phyloP scores from a whole-genome alignment of 2,113 vertebrate genomes.

The Rhea pennata region DNA sequence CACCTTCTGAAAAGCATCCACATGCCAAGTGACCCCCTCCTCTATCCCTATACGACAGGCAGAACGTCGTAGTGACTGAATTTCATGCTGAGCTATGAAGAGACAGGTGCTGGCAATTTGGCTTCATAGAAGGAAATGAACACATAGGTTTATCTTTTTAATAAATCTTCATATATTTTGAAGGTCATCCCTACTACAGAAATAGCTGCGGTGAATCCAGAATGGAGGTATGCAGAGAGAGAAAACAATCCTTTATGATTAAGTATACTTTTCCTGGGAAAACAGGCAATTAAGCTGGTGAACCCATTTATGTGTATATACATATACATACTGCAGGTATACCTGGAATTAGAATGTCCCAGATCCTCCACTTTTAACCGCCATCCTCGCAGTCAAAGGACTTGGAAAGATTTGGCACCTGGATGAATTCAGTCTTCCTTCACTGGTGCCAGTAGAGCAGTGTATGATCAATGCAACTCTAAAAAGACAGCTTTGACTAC shows the following conservation, averaged over 20 bases:
- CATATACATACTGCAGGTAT: not conserved
- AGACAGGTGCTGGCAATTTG: not conserved
- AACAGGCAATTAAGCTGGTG: not conserved
- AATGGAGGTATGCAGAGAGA: slow-evolving; percentile 36
- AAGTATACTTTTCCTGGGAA: slow-evolving; percentile 1
- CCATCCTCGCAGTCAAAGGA: slow-evolving; percentile 9
- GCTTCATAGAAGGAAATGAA: not conserved
- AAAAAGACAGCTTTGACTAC: slow-evolving; percentile 42
- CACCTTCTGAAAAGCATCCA: not conserved
- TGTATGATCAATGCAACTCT: slow-evolving; percentile 17
- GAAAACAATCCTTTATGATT: slow-evolving; percentile 19
- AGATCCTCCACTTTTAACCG: slow-evolving; percentile 33
- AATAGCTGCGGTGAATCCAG: slow-evolving; percentile 6
- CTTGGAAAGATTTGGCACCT: not conserved
- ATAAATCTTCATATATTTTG: not conserved
- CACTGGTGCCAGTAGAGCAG: slow-evolving; percentile 7
- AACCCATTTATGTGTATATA: not conserved
- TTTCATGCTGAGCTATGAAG: not conserved
- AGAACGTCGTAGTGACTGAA: not conserved
- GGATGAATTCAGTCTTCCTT: slow-evolving; percentile 22
- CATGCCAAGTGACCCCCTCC: not conserved
- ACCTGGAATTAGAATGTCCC: not conserved
- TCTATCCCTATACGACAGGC: not conserved
- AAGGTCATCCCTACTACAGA: not conserved
- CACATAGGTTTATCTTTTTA: slow-evolving; percentile 6